Percentiles rank a stretch among this genome's conserved stretches.
Conservation (phyloP, 1,140 invertebrate species). For the Antheraea mylitta region DNA sequence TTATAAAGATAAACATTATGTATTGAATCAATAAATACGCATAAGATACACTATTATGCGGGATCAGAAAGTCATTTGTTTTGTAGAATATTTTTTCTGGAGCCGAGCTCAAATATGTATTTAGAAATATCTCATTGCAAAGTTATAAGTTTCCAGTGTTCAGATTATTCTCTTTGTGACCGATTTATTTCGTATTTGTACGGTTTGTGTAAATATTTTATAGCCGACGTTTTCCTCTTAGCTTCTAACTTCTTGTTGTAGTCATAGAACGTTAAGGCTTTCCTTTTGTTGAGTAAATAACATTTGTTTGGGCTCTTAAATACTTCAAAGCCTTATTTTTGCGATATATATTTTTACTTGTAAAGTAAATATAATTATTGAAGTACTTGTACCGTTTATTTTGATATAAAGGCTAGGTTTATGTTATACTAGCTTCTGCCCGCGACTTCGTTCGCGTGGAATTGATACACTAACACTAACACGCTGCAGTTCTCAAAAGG, state of each 20-base stretch:
- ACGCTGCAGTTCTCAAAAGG: too few species aligned
- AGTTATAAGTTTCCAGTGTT: constrained; percentile 12
- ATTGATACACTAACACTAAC: too few species aligned
- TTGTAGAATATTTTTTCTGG: neutral
- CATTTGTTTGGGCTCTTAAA: constrained; percentile 26
- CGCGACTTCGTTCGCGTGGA: too few species aligned
- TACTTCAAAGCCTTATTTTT: constrained; percentile 1
- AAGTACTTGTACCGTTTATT: too few species aligned
- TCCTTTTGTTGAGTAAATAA: constrained; percentile 30
- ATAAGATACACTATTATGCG: neutral
- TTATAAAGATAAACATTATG: too few species aligned
- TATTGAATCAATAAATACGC: too few species aligned
- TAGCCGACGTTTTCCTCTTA: constrained; percentile 23
- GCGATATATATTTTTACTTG: neutral
- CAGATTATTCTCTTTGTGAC: constrained; percentile 23
- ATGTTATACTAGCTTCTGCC: too few species aligned
- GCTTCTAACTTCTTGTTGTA: constrained; percentile 6
- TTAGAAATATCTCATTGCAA: neutral
- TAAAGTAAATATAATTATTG: too few species aligned
- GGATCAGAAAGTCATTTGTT: neutral
- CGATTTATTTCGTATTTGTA: constrained; percentile 9
- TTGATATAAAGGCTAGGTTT: too few species aligned
- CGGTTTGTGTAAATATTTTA: constrained; percentile 31
- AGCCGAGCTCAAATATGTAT: neutral
- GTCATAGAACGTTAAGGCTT: constrained; percentile 27